Evolutionary conservation across 2,888 invertebrate genomes (phyloP), one percentile per base, ranked within the genome.

Genomic region (Cosmorhoe ocellata): DNA sequence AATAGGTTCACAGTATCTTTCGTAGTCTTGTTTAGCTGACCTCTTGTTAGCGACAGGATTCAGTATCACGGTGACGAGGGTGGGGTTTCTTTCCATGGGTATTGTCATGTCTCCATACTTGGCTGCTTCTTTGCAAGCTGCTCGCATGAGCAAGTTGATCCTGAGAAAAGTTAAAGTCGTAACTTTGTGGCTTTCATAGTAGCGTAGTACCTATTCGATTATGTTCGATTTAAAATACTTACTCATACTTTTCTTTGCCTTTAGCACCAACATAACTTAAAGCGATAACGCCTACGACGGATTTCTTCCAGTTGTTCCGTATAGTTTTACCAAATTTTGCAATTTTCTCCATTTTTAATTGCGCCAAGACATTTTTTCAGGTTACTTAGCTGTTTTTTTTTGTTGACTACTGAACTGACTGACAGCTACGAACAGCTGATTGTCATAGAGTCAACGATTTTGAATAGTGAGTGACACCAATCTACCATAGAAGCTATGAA

Each of bases 1-100:
- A 9, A 99, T 88, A 0, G 99, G 99, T 51, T 97, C 97, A 69
- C 97, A 98, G 79, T 97, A 98, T 71, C 96, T 96, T 74, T 97
- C 96, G 88, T 95, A 98, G 65, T 94, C 91, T 36, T 91, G 84
- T 49, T 91, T 86, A 0, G 93, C 92, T 58, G 91, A 92, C 89
- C 96, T 93, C 74, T 94, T 95, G 66, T 96, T 96, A 0, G 98
- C 96, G 13, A 95, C 96, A 12, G 98, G 98, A 88, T 98, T 98
- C 42, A 98, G 87, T 66, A 98, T 94, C 0, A 99, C 95, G 0
- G 97, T 95, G 0, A 98, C 90, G 58, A 94, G 93, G 55, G 95
- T 93, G 0, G 95, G 94, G 60, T 92, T 92, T 14, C 90, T 71
- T 0, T 92, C 90, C 51, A 89, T 78, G 1, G 92, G 86, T 37